Evolutionary conservation across 2,797 vertebrate species (phyloP).

Genomic region (Paramormyrops hopkinsi): DNA sequence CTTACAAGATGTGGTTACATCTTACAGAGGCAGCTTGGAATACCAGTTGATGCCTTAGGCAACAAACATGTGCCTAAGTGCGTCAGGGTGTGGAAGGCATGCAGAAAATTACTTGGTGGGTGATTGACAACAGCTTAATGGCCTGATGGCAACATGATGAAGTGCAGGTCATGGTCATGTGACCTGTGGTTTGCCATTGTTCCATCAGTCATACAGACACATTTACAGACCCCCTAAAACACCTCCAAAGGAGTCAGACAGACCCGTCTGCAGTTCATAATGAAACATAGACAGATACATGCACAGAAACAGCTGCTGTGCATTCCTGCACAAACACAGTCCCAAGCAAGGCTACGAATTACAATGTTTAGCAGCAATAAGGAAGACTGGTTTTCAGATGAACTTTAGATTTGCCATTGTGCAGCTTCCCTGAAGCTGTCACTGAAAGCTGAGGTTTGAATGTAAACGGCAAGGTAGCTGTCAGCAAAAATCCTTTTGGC

Average conservation of each 20-base stretch:
- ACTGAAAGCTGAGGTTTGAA: neutral
- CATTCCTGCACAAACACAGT: neutral
- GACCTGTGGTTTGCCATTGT: neutral
- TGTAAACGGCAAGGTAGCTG: neutral
- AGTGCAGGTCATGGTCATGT: neutral
- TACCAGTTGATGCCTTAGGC: neutral
- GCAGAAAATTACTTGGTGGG: slow-evolving; percentile 1
- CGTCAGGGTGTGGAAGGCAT: neutral
- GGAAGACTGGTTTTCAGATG: neutral
- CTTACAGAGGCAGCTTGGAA: neutral
- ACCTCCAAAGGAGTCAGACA: neutral
- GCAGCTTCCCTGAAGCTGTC: neutral
- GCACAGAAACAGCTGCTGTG: neutral
- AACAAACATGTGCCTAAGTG: neutral
- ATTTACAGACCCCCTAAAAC: neutral
- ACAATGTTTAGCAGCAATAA: neutral
- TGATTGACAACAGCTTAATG: neutral
- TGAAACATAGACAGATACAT: neutral
- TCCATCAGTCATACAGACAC: neutral
- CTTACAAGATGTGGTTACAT: neutral
- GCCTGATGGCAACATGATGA: neutral
- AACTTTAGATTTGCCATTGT: neutral
- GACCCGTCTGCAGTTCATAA: neutral
- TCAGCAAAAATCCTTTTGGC: neutral
- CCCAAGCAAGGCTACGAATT: neutral